Percentiles rank a stretch among this genome's conserved stretches.
phyloP scores from a whole-genome alignment of 2,888 invertebrate species.

The Galeruca laticollis region DNA sequence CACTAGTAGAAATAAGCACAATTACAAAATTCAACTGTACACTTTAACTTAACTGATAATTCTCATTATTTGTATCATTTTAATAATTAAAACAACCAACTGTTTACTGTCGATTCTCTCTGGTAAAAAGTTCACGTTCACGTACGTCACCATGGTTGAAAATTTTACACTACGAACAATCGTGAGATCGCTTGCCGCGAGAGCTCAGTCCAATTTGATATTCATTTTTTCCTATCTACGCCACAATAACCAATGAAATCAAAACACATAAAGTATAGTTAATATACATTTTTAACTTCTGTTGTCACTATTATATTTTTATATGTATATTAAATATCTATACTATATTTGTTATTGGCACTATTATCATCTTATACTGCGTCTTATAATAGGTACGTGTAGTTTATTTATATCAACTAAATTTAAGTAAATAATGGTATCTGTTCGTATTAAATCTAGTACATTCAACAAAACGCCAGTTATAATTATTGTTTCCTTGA shows the following conservation, averaged over 20 bases:
- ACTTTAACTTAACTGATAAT: neutral
- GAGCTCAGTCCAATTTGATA: neutral
- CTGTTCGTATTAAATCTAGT: too few relatives aligned
- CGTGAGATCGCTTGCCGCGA: neutral
- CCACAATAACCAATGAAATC: too few relatives aligned
- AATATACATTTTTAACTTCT: too few relatives aligned
- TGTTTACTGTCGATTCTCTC: neutral
- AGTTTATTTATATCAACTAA: too few relatives aligned
- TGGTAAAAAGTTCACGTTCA: slow-evolving; percentile 4
- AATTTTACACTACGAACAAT: neutral
- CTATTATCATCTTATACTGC: too few relatives aligned
- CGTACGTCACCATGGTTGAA: slow-evolving; percentile 5
- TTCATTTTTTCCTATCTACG: neutral
- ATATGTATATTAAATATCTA: too few relatives aligned
- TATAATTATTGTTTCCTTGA: too few relatives aligned
- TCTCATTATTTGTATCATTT: slow-evolving; percentile 12
- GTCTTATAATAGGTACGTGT: too few relatives aligned
- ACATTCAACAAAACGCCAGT: too few relatives aligned
- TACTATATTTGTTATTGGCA: too few relatives aligned
- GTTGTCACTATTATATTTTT: too few relatives aligned
- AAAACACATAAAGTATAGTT: neutral
- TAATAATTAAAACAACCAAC: slow-evolving; percentile 5
- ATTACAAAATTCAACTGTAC: neutral
- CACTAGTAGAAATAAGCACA: neutral
- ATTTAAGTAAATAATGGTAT: too few relatives aligned